A percentile compares a stretch with the other conserved stretches of the same genome.
Evolutionary conservation across 1,140 invertebrate species (phyloP).

Genomic region (Drosophila melanica): DNA sequence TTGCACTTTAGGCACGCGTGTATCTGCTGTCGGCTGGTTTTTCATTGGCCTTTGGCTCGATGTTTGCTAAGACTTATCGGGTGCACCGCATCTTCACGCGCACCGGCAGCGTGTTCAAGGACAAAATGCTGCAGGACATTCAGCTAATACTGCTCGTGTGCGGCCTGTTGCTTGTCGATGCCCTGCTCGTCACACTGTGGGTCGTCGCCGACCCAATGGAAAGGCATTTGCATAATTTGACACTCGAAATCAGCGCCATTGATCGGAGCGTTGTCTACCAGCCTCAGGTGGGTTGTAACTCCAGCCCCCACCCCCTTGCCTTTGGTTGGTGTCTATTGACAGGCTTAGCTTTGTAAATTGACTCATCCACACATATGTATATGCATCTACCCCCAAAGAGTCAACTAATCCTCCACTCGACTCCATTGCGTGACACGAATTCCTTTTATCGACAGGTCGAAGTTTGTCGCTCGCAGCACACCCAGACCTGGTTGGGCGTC

Average conservation of each 20-base stretch:
- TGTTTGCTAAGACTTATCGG: slow-evolving; percentile 95
- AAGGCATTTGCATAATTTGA: slow-evolving; percentile 92
- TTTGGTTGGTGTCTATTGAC: neutral
- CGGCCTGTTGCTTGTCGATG: slow-evolving; percentile 90
- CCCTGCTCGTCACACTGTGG: slow-evolving; percentile 91
- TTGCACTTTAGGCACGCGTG: slow-evolving; percentile 89
- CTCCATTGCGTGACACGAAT: neutral
- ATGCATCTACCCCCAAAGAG: neutral
- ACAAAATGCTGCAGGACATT: slow-evolving; percentile 92
- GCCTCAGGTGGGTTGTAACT: slow-evolving; percentile 88
- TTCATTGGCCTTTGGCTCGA: slow-evolving; percentile 94
- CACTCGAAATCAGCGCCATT: slow-evolving; percentile 89
- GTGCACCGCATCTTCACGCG: slow-evolving; percentile 94
- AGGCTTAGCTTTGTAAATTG: slow-evolving; percentile 9
- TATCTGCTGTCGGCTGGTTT: slow-evolving; percentile 94
- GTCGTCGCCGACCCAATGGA: slow-evolving; percentile 93
- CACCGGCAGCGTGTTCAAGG: slow-evolving; percentile 86
- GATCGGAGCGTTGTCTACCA: slow-evolving; percentile 93
- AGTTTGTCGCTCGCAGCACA: slow-evolving; percentile 93
- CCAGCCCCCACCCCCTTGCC: too few relatives aligned
- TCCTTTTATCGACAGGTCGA: slow-evolving; percentile 87
- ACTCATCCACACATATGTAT: slow-evolving; percentile 6
- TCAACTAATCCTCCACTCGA: neutral
- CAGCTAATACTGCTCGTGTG: slow-evolving; percentile 92
- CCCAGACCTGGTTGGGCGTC: slow-evolving; percentile 93